phyloP scores from a whole-genome alignment of 2,797 vertebrate species.

The Spea hammondii region DNA sequence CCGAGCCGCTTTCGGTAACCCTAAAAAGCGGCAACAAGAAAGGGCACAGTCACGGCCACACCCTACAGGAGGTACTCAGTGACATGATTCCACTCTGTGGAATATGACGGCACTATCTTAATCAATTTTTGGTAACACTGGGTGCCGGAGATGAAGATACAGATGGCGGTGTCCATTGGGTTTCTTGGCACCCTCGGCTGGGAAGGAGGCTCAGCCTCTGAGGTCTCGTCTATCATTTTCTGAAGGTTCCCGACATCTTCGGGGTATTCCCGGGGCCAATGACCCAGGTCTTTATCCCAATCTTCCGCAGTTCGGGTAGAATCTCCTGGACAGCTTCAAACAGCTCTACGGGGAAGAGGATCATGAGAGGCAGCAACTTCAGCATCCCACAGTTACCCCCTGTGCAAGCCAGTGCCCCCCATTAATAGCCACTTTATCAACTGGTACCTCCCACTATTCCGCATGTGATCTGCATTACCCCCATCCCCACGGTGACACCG shows the following conservation, averaged over 20 bases:
- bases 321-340: constrained; percentile 71
- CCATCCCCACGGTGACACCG: too few relatives aligned
- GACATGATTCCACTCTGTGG: background rate
- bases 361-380: too few relatives aligned
- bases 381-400: too few relatives aligned
- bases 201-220: constrained; percentile 67
- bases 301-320: constrained; percentile 68
- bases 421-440: too few relatives aligned
- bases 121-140: background rate
- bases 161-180: constrained; percentile 75
- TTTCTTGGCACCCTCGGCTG: constrained; percentile 63
- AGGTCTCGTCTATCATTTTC: constrained; percentile 68
- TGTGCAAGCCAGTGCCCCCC: too few relatives aligned
- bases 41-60: background rate
- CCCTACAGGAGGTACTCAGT: background rate
- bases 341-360: constrained; percentile 66
- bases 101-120: background rate
- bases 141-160: constrained; percentile 87
- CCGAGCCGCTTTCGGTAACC: constrained; percentile 87
- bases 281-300: constrained; percentile 77
- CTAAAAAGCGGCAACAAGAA: constrained; percentile 58
- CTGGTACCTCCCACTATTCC: too few relatives aligned
- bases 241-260: constrained; percentile 64
- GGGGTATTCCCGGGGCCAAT: constrained; percentile 63
- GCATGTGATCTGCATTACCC: too few relatives aligned